Evolutionary conservation across 2,888 invertebrate species (phyloP), one percentile per base, ranked within the genome.

Genomic region (Lymantria dispar): DNA sequence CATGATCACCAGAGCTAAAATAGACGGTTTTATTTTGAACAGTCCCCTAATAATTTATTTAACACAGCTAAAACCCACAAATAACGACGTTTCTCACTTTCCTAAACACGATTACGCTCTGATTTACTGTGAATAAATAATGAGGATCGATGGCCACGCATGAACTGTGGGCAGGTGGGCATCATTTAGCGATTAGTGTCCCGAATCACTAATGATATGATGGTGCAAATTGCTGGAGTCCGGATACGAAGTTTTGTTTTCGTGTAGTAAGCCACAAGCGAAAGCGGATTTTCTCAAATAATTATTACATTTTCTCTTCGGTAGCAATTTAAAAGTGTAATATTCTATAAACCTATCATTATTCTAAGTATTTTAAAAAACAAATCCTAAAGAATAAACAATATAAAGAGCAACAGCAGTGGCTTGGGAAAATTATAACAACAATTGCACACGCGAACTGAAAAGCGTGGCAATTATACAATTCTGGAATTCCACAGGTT

Each of bases 171-270:
- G 66, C 74, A 73, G 70, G 65, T 72, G 72, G 76, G 70, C 70
- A 78, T 76, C 73, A 68, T 68, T 66, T 72, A 68, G 66, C 76
- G 79, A 80, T 83, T 84, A 80, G 77, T 72, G 70, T 71, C 69
- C 40, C 60, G 65, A 65, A 67, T 62, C 69, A 67, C 76, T 78
- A 76, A 66, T 68, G 57, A 64, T 55, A 58, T 60, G 49, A 52
- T 77, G 74, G 78, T 74, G 76, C 72, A 76, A 83, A 81, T 82
- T 82, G 75, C 74, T 63, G 73, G 76, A 74, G 76, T 77, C 75
- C 61, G 67, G 70, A 72, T 70, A 68, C 68, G 61, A 68, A 65
- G 62, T 67, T 74, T 72, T 68, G 12, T 53, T 46, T 36, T 51
- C 12, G 3, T 47, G 9, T 49, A 64, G 67, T 33, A 69, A 58